Conservation (phyloP, 2,888 invertebrate genomes). For the Ferrisia virgata region DNA sequence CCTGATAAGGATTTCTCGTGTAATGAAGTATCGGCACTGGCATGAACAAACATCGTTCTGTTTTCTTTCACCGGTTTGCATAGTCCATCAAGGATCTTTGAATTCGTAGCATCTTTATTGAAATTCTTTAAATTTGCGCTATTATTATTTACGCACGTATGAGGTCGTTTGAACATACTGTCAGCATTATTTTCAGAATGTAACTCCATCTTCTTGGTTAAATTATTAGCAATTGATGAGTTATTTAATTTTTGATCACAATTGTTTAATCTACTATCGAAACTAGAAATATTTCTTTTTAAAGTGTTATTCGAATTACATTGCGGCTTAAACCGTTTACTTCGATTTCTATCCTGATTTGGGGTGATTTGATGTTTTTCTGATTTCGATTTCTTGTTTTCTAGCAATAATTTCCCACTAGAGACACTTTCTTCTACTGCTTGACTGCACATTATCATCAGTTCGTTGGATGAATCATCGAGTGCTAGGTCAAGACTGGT, state of each 20-base stretch:
- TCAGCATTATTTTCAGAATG: neutral
- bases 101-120: neutral
- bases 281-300: neutral
- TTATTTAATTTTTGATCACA: neutral
- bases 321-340: neutral
- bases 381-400: neutral
- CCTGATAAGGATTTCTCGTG: neutral
- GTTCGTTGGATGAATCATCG: conserved; percentile 45
- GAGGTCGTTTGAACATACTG: neutral
- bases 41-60: neutral
- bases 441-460: conserved; percentile 45
- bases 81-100: neutral
- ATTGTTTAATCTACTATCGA: neutral
- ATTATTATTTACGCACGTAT: neutral
- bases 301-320: neutral
- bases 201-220: neutral
- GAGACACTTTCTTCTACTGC: conserved; percentile 38
- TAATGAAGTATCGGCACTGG: neutral
- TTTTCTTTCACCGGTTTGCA: neutral
- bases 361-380: conserved; percentile 1
- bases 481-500: conserved; percentile 8
- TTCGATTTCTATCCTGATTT: neutral
- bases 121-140: neutral
- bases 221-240: neutral
- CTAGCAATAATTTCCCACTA: neutral